Base-by-base conservation (phyloP, 1,140 invertebrate genomes). In the Drosophila punjabiensis region DNA sequence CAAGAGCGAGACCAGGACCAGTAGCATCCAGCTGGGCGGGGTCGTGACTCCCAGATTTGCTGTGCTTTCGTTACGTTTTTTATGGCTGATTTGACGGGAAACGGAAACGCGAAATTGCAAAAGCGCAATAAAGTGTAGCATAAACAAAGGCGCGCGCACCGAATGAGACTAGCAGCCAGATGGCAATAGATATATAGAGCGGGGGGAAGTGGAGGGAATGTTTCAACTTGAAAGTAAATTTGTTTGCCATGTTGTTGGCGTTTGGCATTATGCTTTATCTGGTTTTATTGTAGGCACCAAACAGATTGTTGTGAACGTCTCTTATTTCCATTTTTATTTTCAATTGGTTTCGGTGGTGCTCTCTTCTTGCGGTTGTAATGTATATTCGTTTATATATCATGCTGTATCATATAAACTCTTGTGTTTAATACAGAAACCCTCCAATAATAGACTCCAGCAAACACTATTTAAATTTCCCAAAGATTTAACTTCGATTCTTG, bases 71-170 rank as follows among this genome's bases (percentile, higher is more conserved):
- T 65, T 53, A 53, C 76, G 68, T 65, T 71, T 88, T 90, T 89
- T 89, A 90, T 90, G 86, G 86, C 85, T 89, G 85, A 89, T 90
- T 89, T 89, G 85, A 89, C 85, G 81, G 85, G 85, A 89, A 89
- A 89, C 85, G 85, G 85, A 89, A 89, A 89, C 85, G 85, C 85
- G 85, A 84, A 89, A 89, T 89, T 89, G 85, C 85, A 89, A 89
- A 89, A 89, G 85, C 85, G 85, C 85, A 89, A 89, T 89, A 90
- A 89, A 89, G 86, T 89, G 86, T 90, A 89, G 86, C 86, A 89
- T 90, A 89, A 89, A 89, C 86, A 89, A 89, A 89, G 86, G 86
- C 82, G 76, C 82, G 79, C 82, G 67, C 87, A 41, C 82, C 81
- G 74, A 84, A 85, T 85, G 83, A 76, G 80, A 48, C 68, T n/a